Percentiles rank a stretch among this genome's conserved stretches.
phyloP scores from a whole-genome alignment of 2,113 vertebrate genomes.

The Riparia riparia region DNA sequence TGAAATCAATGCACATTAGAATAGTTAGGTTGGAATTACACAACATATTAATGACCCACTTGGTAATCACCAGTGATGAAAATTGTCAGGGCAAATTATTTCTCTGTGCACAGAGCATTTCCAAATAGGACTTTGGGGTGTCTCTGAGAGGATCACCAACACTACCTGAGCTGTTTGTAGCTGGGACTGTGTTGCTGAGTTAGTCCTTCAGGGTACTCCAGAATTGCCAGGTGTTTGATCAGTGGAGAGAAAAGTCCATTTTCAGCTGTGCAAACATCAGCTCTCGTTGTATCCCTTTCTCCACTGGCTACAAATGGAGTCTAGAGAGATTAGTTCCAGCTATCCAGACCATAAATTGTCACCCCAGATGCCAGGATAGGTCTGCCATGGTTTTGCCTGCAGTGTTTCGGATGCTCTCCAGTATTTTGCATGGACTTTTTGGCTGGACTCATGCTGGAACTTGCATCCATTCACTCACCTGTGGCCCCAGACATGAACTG shows the following conservation, averaged over 20 bases:
- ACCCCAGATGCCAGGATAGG: not conserved
- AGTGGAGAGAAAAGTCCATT: not conserved
- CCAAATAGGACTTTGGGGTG: not conserved
- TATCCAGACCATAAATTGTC: not conserved
- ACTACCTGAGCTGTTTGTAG: not conserved
- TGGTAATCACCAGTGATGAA: not conserved
- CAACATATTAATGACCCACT: conserved; percentile 16
- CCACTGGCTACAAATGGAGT: not conserved
- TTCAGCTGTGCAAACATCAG: not conserved
- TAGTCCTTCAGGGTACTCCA: not conserved
- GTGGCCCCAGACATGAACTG: not conserved
- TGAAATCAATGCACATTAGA: conserved; percentile 52
- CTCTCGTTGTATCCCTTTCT: not conserved
- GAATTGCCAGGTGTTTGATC: not conserved
- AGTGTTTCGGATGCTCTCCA: not conserved
- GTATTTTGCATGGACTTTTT: not conserved
- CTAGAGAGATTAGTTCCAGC: not conserved
- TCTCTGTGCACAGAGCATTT: rapidly evolving
- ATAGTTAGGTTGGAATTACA: conserved; percentile 13
- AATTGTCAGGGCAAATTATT: not conserved
- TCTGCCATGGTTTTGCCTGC: not conserved
- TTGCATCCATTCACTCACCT: not conserved
- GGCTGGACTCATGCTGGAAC: not conserved
- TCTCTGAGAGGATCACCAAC: not conserved
- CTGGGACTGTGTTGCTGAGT: not conserved